A percentile compares a stretch with the other conserved stretches of the same genome.
These are phyloP conservation scores for Sebastolobus altivelis DNA, from an alignment of 2,797 vertebrate genomes.

Conservation along the genomic window DNA sequence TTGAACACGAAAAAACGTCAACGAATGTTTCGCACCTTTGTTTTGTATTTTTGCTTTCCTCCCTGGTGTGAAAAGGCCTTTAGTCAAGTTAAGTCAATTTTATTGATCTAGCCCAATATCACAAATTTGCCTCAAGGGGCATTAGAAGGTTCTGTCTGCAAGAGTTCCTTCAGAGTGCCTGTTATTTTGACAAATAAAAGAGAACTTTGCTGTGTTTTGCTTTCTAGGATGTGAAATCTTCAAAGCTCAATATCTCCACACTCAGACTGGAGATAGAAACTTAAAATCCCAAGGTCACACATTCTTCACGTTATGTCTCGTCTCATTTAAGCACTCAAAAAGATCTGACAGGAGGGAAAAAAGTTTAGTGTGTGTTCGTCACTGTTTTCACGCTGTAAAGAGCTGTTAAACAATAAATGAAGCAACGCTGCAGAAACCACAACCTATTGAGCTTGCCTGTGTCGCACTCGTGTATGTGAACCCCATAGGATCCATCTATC, in stretches of 20 bases:
- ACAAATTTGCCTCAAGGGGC: too few relatives aligned
- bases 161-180: neutral
- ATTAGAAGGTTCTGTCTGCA: too few relatives aligned
- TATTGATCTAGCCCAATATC: neutral
- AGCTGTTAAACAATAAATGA: constrained; percentile 26
- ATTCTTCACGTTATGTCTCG: neutral
- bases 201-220: neutral
- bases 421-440: constrained; percentile 31
- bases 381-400: neutral
- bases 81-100: neutral
- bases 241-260: neutral
- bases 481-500: constrained; percentile 66
- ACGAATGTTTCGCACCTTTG: too few relatives aligned
- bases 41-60: too few relatives aligned
- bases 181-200: neutral
- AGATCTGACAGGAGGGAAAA: neutral
- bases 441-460: constrained; percentile 34
- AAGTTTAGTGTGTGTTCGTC: constrained; percentile 17
- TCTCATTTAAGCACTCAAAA: neutral
- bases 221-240: neutral
- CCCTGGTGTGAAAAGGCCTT: neutral
- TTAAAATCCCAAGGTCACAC: neutral
- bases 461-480: constrained; percentile 32
- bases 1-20: too few relatives aligned
- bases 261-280: neutral